phyloP scores from a whole-genome alignment of 2,797 vertebrate species.

The Nasua narica region DNA sequence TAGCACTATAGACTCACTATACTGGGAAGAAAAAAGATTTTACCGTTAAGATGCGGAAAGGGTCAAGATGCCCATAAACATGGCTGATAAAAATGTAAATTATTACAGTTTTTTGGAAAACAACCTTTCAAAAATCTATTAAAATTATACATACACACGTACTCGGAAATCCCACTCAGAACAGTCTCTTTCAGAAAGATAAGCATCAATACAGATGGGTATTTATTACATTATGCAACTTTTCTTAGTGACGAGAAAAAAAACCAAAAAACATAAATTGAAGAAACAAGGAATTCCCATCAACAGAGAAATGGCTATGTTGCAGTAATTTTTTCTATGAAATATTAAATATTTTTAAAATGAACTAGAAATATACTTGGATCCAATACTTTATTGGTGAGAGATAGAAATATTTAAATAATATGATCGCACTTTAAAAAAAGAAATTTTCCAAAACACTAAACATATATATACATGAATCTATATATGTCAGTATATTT shows the following conservation, averaged over 20 bases:
- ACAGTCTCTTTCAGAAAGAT: background rate
- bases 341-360: background rate
- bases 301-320: background rate
- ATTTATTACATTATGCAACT: background rate
- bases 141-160: background rate
- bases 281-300: background rate
- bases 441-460: background rate
- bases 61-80: background rate
- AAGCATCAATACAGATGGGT: background rate
- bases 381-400: background rate
- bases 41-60: background rate
- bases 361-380: background rate
- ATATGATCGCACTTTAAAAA: background rate
- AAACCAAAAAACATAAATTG: background rate
- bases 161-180: background rate
- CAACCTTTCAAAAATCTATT: background rate
- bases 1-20: background rate
- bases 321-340: background rate
- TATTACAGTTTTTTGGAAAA: background rate
- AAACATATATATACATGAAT: background rate
- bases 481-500: background rate
- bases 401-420: background rate
- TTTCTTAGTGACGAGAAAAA: background rate
- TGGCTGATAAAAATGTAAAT: background rate
- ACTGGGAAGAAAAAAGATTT: background rate